Conservation (phyloP, 2,113 vertebrate genomes). For the Silurus asotus region DNA sequence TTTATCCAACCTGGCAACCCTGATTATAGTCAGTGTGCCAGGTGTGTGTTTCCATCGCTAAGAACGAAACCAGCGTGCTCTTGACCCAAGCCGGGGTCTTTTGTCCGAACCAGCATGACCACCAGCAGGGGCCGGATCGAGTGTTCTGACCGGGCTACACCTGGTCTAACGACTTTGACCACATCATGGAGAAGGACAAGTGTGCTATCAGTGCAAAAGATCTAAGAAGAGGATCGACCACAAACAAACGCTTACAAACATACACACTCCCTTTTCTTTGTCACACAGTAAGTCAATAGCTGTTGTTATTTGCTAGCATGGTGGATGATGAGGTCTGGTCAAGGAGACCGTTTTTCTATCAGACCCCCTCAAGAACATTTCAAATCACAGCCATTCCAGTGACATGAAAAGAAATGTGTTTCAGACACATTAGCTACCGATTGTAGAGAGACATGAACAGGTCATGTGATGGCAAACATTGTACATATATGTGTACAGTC, state of each 20-base stretch:
- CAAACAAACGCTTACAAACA: conserved; percentile 7
- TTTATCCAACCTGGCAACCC: conserved; percentile 4
- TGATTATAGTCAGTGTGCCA: background rate
- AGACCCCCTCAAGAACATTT: background rate
- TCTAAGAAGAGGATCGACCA: conserved; percentile 13
- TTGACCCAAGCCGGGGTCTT: conserved; percentile 14
- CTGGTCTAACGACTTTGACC: conserved; percentile 4
- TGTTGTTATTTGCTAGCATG: background rate
- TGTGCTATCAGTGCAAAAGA: conserved; percentile 8
- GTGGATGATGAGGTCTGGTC: background rate
- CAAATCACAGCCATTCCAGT: background rate
- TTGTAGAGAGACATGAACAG: background rate
- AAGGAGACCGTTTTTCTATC: background rate
- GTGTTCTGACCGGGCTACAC: background rate
- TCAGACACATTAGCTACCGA: background rate
- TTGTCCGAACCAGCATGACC: conserved; percentile 10
- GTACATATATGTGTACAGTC: too few relatives aligned
- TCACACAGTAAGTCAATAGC: background rate
- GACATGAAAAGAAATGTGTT: background rate
- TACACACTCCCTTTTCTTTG: background rate
- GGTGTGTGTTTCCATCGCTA: conserved; percentile 1
- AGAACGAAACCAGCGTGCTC: background rate
- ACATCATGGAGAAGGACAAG: conserved; percentile 6
- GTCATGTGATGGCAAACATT: background rate
- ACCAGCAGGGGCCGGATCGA: background rate